phyloP scores from a whole-genome alignment of 37 sponge, comb jelly and placozoan species.

The Tethya wilhelma region DNA sequence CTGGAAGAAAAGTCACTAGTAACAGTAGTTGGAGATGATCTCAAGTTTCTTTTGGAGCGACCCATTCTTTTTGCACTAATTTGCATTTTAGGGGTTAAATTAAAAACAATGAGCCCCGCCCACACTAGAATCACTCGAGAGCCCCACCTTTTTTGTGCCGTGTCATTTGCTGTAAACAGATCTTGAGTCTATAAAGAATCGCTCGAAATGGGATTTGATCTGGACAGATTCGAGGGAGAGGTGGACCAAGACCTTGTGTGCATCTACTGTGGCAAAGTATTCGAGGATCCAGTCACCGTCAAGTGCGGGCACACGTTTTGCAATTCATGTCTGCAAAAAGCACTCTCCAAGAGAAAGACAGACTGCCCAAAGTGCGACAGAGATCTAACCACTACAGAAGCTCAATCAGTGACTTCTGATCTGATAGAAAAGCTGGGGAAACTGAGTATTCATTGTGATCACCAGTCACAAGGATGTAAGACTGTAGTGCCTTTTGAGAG shows the following conservation, averaged over 20 bases:
- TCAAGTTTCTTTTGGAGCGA: too few species aligned
- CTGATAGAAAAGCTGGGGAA: constrained; percentile 30
- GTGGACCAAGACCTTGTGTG: constrained; percentile 32
- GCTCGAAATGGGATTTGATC: constrained; percentile 37
- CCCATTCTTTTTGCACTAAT: too few species aligned
- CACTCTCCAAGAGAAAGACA: background rate
- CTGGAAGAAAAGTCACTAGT: too few species aligned
- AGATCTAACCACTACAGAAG: background rate
- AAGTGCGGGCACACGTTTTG: constrained; percentile 51
- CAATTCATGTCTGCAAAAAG: constrained; percentile 30
- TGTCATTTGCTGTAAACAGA: background rate
- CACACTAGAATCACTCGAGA: background rate
- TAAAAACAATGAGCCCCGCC: too few species aligned
- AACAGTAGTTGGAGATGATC: too few species aligned
- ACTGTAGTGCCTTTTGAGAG: constrained; percentile 3
- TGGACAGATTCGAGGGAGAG: constrained; percentile 15
- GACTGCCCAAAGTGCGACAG: constrained; percentile 19
- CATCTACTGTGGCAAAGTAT: constrained; percentile 31
- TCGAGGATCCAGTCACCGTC: constrained; percentile 37
- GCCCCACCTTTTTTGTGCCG: constrained; percentile 16
- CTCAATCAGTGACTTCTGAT: background rate
- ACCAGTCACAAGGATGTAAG: constrained; percentile 24
- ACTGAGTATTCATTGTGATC: constrained; percentile 36
- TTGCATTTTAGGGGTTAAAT: too few species aligned
- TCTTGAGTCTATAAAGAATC: background rate